Conservation (phyloP, 2,888 invertebrate genomes). For the Plagodis pulveraria region DNA sequence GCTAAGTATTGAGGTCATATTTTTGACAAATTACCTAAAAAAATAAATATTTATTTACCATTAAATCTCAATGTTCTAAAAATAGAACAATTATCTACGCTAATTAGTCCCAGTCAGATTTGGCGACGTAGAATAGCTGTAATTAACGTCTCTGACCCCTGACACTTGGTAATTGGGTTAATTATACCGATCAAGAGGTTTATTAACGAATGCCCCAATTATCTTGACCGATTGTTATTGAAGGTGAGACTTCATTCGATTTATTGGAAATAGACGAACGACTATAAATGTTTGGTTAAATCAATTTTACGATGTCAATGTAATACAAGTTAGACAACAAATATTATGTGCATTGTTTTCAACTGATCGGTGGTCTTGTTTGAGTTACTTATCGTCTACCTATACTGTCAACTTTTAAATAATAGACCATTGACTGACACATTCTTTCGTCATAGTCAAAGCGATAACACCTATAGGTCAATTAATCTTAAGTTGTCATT, state of each 20-base stretch:
- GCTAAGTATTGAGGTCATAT: not conserved
- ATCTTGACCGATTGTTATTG: conserved; percentile 49
- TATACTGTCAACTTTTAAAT: too few relatives aligned
- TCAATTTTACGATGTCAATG: not conserved
- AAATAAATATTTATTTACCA: too few relatives aligned
- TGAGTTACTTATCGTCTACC: too few relatives aligned
- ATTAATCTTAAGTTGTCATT: too few relatives aligned
- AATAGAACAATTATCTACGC: conserved; percentile 12
- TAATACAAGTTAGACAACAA: not conserved
- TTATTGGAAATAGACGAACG: conserved; percentile 7
- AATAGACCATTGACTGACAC: too few relatives aligned
- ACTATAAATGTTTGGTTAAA: not conserved
- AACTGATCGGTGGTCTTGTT: too few relatives aligned
- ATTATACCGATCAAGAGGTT: conserved; percentile 69
- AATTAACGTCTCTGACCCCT: conserved; percentile 58
- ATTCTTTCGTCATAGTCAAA: too few relatives aligned
- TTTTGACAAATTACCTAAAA: too few relatives aligned
- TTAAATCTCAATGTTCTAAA: not conserved
- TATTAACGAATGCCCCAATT: conserved; percentile 75
- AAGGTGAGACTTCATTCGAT: conserved; percentile 44
- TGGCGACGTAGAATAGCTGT: conserved; percentile 57
- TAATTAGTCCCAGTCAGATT: conserved; percentile 58
- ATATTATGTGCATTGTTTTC: not conserved
- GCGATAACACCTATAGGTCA: too few relatives aligned
- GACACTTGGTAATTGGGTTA: conserved; percentile 77